phyloP scores from a whole-genome alignment of 1,140 invertebrate genomes.

The Choristoneura fumiferana region DNA sequence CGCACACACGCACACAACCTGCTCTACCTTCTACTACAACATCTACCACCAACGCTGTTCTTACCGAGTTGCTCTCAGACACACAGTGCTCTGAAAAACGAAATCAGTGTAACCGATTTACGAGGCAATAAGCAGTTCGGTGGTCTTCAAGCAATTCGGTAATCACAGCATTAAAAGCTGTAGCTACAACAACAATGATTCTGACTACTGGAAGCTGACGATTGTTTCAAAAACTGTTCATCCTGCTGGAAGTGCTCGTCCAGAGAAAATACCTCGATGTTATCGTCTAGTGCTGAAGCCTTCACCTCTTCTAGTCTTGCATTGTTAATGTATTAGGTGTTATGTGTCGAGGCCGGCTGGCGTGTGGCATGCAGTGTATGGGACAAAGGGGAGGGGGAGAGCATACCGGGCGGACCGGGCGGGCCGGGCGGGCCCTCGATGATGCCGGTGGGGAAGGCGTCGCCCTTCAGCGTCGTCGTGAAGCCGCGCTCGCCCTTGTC shows the following conservation, averaged over 20 bases:
- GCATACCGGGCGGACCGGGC: slow-evolving; percentile 91
- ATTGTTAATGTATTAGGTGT: too few relatives aligned
- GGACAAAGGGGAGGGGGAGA: not conserved
- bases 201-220: not conserved
- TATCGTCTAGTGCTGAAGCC: not conserved
- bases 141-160: too few relatives aligned
- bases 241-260: too few relatives aligned
- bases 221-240: too few relatives aligned
- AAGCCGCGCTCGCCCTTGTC: slow-evolving; percentile 94
- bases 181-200: too few relatives aligned
- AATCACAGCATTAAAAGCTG: too few relatives aligned
- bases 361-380: slow-evolving; percentile 9
- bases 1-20: slow-evolving; percentile 7
- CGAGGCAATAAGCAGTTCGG: too few relatives aligned
- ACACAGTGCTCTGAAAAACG: too few relatives aligned
- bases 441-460: slow-evolving; percentile 93
- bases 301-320: too few relatives aligned
- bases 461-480: slow-evolving; percentile 93
- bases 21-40: not conserved
- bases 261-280: too few relatives aligned
- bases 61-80: not conserved
- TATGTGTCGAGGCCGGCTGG: not conserved
- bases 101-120: too few relatives aligned
- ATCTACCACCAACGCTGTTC: not conserved
- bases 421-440: slow-evolving; percentile 96